Base-by-base conservation (phyloP, 2,888 invertebrate species). In the Meliscaeva auricollis region DNA sequence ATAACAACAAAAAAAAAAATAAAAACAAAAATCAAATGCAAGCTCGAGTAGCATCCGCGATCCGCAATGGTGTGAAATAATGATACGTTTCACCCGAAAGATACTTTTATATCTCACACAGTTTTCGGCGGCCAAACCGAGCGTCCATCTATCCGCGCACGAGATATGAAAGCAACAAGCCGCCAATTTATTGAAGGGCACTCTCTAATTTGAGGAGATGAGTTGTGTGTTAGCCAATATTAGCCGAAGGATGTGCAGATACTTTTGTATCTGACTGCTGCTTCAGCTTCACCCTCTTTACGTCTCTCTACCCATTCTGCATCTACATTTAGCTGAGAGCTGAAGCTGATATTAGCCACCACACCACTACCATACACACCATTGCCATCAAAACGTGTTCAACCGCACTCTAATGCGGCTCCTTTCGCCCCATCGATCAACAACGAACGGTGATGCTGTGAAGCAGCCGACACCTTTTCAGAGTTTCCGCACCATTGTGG, bases 121-220 rank as follows among this genome's bases (percentile, higher is more conserved):
- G 76, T 85, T 85, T 85, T 85, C 76, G 85, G 85, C 85, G 76
- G 73, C 73, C 68, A 20, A 73, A 35, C 32, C 44, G 52, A 7
- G 48, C 78, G 30, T 54, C 66, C 64, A 70, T 79, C 66, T 48
- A 68, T 77, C 77, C 56, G 70, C 68, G 77, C 76, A 58, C 88
- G 89, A 85, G 89, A 90, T 89, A 89, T 89, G 88, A 90, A 90
- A 89, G 89, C 89, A 90, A 89, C 90, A 89, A 90, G 89, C 90
- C 89, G 89, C 90, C 89, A 89, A 90, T 90, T 90, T 90, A 89
- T 90, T 89, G 89, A 89, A 90, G 90, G 90, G 89, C 89, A 90
- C 89, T 88, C 90, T 89, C 89, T 89, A 90, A 90, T 90, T 90
- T 90, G 88, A 90, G 90, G 89, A 90, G 90, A 90, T 90, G 90